These are phyloP conservation scores for Drosophila cognata DNA, from an alignment of 2,888 invertebrate species.

Conservation along the genomic window DNA sequence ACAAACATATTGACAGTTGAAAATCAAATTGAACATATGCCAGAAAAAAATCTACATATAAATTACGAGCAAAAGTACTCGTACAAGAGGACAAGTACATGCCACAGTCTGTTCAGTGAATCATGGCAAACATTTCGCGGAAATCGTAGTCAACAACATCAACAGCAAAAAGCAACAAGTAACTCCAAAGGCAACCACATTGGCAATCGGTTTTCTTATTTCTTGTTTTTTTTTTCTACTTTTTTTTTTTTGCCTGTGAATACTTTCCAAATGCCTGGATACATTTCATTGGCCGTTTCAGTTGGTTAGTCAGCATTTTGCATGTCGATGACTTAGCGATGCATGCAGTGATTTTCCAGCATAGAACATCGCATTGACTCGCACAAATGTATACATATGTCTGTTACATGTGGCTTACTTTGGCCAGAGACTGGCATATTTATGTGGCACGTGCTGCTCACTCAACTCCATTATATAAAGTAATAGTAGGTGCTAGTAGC, in stretches of 20 bases:
- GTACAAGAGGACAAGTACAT: constrained; percentile 43
- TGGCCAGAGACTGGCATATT: constrained; percentile 13
- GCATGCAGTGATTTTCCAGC: constrained; percentile 35
- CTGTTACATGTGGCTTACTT: constrained; percentile 23
- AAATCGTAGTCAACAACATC: constrained; percentile 56
- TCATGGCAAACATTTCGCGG: constrained; percentile 73
- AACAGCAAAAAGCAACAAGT: constrained; percentile 25
- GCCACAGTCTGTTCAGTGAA: constrained; percentile 67
- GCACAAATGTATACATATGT: constrained; percentile 13
- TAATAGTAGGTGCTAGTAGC: constrained; percentile 8
- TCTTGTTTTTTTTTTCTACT: background rate
- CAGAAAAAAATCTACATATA: constrained; percentile 68
- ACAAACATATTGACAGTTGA: constrained; percentile 72
- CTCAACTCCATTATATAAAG: constrained; percentile 25
- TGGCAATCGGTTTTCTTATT: constrained; percentile 36
- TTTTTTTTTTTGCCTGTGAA: constrained; percentile 12
- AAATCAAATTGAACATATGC: constrained; percentile 71
- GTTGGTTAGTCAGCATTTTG: constrained; percentile 70
- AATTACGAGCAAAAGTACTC: constrained; percentile 60
- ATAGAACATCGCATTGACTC: constrained; percentile 43
- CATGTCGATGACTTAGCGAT: constrained; percentile 54
- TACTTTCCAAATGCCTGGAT: constrained; percentile 69
- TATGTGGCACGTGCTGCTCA: constrained; percentile 43
- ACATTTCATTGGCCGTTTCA: constrained; percentile 67
- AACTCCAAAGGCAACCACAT: constrained; percentile 40